Evolutionary conservation across 2,113 vertebrate species (phyloP).

Genomic region (zebrafish (Danio rerio)): DNA sequence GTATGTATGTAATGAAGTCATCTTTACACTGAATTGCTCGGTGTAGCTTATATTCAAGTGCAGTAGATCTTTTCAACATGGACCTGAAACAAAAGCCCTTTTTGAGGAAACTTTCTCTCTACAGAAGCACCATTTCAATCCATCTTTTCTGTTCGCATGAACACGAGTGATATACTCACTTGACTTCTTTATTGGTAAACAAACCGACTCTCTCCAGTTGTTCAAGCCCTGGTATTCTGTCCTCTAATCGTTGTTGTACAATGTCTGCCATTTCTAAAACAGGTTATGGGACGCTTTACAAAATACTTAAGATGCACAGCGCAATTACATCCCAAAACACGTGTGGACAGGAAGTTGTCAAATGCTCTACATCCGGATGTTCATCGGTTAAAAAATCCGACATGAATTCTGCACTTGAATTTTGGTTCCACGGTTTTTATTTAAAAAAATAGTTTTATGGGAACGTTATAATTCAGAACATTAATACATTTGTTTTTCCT

Average conservation of each 20-base stretch:
- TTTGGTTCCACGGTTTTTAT: constrained; percentile 16
- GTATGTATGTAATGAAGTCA: constrained; percentile 90
- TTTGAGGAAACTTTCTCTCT: neutral
- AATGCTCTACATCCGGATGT: constrained; percentile 62
- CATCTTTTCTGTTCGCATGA: neutral
- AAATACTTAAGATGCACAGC: neutral
- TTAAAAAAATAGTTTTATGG: neutral
- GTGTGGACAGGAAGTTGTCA: constrained; percentile 71
- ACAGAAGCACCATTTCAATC: neutral
- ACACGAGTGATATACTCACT: constrained; percentile 72
- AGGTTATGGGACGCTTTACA: neutral
- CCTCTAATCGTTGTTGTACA: constrained; percentile 87
- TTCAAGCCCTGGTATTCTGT: constrained; percentile 87
- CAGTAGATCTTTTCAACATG: constrained; percentile 86
- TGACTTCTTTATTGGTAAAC: constrained; percentile 86
- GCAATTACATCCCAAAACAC: constrained; percentile 46
- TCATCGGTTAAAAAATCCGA: constrained; percentile 41
- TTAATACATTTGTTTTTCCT: neutral
- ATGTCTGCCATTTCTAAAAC: constrained; percentile 84
- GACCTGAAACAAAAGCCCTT: constrained; percentile 73
- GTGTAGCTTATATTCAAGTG: constrained; percentile 94
- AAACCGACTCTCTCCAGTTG: constrained; percentile 92
- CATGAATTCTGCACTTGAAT: neutral
- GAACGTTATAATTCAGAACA: neutral
- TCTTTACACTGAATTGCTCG: constrained; percentile 86